Evolutionary conservation across 1,140 invertebrate species (phyloP).

Genomic region (Thaumetopoea pityocampa): DNA sequence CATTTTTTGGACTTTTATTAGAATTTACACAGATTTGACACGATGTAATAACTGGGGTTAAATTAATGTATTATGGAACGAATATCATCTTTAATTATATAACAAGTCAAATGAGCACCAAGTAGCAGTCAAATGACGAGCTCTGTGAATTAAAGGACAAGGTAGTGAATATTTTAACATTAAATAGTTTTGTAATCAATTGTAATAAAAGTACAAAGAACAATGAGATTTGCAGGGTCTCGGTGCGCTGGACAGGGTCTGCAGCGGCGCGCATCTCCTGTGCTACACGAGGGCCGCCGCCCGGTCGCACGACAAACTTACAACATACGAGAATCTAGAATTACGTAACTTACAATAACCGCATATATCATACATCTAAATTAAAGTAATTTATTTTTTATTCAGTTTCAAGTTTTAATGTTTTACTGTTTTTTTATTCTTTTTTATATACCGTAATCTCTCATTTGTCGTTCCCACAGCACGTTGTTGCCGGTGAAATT

Average conservation of each 20-base stretch:
- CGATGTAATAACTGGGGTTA: too few relatives aligned
- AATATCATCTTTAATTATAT: constrained; percentile 9
- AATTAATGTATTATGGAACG: constrained; percentile 10
- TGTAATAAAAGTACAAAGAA: constrained; percentile 52
- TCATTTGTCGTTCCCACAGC: constrained; percentile 63
- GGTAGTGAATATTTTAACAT: too few relatives aligned
- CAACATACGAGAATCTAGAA: constrained; percentile 68
- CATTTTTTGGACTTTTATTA: too few relatives aligned
- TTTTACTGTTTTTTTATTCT: constrained; percentile 72
- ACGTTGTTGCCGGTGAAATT: constrained; percentile 75
- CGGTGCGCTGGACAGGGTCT: constrained; percentile 30
- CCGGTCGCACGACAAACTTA: constrained; percentile 35
- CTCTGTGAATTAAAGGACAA: too few relatives aligned
- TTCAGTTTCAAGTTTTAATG: constrained; percentile 69
- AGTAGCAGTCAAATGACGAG: too few relatives aligned
- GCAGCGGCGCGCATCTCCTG: constrained; percentile 55
- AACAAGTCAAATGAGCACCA: too few relatives aligned
- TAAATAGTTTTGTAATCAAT: constrained; percentile 41
- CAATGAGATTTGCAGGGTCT: constrained; percentile 51
- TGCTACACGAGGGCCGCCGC: constrained; percentile 52
- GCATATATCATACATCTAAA: constrained; percentile 75
- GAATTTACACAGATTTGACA: too few relatives aligned
- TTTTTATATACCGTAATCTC: constrained; percentile 65
- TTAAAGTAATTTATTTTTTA: constrained; percentile 74
- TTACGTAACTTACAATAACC: constrained; percentile 73